Base-by-base conservation (phyloP, 2,797 vertebrate genomes). In the Myripristis murdjan region DNA sequence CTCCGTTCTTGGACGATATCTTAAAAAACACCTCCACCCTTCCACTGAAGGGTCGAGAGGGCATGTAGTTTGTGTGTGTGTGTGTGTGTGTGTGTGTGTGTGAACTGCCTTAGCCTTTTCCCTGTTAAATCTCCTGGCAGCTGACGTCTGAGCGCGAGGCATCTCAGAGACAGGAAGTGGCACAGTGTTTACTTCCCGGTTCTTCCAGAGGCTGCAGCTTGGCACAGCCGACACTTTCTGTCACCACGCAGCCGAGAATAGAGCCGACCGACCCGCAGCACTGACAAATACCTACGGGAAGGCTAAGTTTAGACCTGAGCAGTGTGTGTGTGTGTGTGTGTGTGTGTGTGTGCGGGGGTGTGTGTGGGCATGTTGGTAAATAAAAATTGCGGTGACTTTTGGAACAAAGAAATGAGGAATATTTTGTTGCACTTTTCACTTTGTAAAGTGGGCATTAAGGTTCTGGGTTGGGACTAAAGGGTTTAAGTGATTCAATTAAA, bases 11-110 rank as follows among this genome's bases (percentile, higher is more conserved):
- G 63, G 66, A 85, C 68, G 68, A 73, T 65, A 53, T 82, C 41
- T 81, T 54, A 35, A 77, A 69, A 87, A 90, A 81, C 77, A 85
- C 73, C 80, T 70, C 85, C 87, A 81, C 91, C 82, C 83, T 87
- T 82, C 81, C 77, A 79, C 68, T n/a, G 20, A 5, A 24, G 28
- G 47, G 59, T 78, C 59, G 33, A 63, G 52, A 75, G 77, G 65
- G 60, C 53, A 35, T 1, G 6, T 48, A 23, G 68, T 18, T 31
- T 72, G 46, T 60, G 53, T 68, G 24, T 60, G 37, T 70, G 52
- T 63, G 35, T 57, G 58, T 66, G 39, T 63, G 46, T 63, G 46
- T 51, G 61, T 64, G 61, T 26, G 37, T 24, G 52, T 33, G 52
- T n/a, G 51, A 7, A n/a, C 22, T 41, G 12, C n/a, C 23, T 55